phyloP scores from a whole-genome alignment of 2,797 vertebrate species.

The Hoplostethus mediterraneus region DNA sequence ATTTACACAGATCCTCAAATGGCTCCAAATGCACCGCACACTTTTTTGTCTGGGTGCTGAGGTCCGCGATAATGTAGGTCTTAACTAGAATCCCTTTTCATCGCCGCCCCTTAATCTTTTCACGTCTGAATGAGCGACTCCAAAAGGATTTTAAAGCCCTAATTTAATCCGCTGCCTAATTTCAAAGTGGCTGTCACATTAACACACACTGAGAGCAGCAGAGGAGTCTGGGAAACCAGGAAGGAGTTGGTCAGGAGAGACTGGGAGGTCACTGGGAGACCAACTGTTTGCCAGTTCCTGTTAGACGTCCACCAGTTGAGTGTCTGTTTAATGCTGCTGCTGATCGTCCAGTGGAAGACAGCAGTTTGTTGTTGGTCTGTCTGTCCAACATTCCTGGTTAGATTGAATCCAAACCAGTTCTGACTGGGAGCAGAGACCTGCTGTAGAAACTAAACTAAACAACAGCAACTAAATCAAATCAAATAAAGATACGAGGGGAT shows the following conservation, averaged over 20 bases:
- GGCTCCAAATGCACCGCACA: constrained; percentile 61
- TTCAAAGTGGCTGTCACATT: constrained; percentile 79
- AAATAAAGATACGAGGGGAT: no score
- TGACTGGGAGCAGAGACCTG: no score
- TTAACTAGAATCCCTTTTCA: constrained; percentile 80
- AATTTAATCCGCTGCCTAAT: constrained; percentile 81
- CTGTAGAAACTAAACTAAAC: no score
- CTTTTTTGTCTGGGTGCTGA: constrained; percentile 55
- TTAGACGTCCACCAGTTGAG: no score
- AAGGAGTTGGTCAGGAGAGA: constrained; percentile 26
- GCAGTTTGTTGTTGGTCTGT: no score
- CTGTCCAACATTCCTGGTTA: no score
- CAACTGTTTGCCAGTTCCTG: constrained; percentile 27
- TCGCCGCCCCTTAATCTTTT: constrained; percentile 78
- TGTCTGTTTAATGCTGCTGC: no score
- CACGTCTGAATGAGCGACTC: constrained; percentile 80
- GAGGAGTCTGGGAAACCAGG: constrained; percentile 46
- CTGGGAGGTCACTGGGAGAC: constrained; percentile 5
- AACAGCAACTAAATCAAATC: no score
- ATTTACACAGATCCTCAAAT: constrained; percentile 70
- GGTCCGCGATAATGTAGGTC: constrained; percentile 71
- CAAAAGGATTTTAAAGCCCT: constrained; percentile 79
- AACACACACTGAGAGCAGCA: constrained; percentile 53
- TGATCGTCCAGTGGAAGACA: no score
- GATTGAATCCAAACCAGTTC: no score